Conservation (phyloP, 2,113 vertebrate species). For the Oreochromis tanganicae region DNA sequence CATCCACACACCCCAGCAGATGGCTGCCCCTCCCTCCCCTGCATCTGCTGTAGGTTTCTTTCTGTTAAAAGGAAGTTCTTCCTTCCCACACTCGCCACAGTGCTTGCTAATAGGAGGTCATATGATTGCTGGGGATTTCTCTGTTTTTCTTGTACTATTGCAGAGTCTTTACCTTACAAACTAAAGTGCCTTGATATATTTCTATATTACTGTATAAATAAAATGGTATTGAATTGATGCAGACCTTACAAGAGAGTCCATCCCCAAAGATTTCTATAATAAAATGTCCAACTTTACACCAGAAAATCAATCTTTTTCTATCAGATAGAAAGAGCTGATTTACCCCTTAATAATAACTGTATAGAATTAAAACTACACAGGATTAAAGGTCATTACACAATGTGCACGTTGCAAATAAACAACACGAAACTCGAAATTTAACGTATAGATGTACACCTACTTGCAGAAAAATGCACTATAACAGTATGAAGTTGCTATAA, state of each 20-base stretch:
- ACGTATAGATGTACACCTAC: too few relatives aligned
- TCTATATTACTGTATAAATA: background rate
- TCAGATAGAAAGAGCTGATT: background rate
- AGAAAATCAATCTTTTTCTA: background rate
- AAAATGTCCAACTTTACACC: background rate
- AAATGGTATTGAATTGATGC: rapidly evolving
- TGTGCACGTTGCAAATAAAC: background rate
- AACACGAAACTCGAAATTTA: background rate
- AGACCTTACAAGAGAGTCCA: background rate
- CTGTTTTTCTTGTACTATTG: background rate
- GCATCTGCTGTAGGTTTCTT: background rate
- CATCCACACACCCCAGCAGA: background rate
- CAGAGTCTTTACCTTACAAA: background rate
- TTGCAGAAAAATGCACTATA: too few relatives aligned
- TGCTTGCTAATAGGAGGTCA: too few relatives aligned
- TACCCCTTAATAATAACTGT: background rate
- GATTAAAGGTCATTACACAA: background rate
- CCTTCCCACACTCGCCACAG: background rate
- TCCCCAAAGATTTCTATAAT: background rate
- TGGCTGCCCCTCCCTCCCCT: background rate
- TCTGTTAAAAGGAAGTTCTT: background rate
- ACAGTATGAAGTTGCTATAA: too few relatives aligned
- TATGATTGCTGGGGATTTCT: too few relatives aligned
- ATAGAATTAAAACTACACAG: background rate
- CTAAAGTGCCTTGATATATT: background rate